Conservation (phyloP, 30 jellyfish, hydroid and myxozoan species). For the Rhopilema esculentum region DNA sequence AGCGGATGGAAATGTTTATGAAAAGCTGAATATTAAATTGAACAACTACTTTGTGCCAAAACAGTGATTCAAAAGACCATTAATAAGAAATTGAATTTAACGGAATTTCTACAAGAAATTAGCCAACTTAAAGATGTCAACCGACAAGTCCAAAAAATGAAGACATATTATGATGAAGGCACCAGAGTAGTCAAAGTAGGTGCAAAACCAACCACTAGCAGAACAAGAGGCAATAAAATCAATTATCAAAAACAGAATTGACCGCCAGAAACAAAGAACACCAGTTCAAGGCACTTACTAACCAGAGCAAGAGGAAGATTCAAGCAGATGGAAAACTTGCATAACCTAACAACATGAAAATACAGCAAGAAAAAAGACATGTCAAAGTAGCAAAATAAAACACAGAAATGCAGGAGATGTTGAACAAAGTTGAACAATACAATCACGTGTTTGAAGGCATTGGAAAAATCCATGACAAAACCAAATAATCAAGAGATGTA, state of each 20-base stretch:
- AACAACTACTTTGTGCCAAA: neutral
- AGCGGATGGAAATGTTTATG: slow-evolving; percentile 5
- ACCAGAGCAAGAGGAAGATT: neutral
- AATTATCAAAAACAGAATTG: neutral
- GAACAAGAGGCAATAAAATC: neutral
- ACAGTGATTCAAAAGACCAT: slow-evolving; percentile 7
- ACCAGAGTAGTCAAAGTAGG: neutral
- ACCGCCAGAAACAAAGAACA: slow-evolving; percentile 8
- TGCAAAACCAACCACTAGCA: neutral
- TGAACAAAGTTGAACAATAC: neutral
- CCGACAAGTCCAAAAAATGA: slow-evolving; percentile 10
- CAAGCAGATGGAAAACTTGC: neutral
- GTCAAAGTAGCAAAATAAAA: no score
- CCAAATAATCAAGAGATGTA: slow-evolving; percentile 8
- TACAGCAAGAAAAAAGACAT: neutral
- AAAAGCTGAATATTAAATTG: neutral
- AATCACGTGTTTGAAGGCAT: neutral
- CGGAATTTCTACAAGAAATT: slow-evolving; percentile 14
- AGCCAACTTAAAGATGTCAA: slow-evolving; percentile 1
- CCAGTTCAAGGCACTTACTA: slow-evolving; percentile 7
- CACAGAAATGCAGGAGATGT: neutral
- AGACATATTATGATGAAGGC: no score
- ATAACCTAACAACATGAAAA: neutral
- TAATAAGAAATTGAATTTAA: neutral
- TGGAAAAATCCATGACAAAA: slow-evolving; percentile 12